phyloP scores from a whole-genome alignment of 2,113 vertebrate genomes.

The Cyprinodon brontotheroides region DNA sequence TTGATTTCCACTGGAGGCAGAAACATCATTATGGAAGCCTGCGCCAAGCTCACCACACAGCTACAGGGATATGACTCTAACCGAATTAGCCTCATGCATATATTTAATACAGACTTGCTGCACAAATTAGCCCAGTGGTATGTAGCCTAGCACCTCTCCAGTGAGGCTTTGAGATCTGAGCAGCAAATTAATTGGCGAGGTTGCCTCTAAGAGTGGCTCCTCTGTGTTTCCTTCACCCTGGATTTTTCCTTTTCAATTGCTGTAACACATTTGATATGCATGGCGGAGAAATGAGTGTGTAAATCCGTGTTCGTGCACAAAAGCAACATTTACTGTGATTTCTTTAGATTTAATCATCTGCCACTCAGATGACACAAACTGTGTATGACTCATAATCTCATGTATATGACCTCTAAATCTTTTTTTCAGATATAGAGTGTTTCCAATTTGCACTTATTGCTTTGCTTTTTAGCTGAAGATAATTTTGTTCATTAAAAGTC shows the following conservation, averaged over 20 bases:
- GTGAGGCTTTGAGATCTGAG: slow-evolving; percentile 74
- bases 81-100: slow-evolving; percentile 95
- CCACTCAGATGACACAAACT: slow-evolving; percentile 34
- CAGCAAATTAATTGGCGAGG: slow-evolving; percentile 77
- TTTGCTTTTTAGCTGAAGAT: slow-evolving; percentile 23
- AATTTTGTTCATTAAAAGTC: slow-evolving; percentile 47
- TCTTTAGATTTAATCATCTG: slow-evolving; percentile 40
- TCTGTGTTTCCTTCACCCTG: slow-evolving; percentile 62
- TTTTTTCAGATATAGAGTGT: slow-evolving; percentile 3
- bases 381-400: background rate
- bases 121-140: slow-evolving; percentile 86
- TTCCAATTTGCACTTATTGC: slow-evolving; percentile 1
- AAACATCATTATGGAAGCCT: slow-evolving; percentile 89
- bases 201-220: slow-evolving; percentile 66
- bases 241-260: slow-evolving; percentile 68
- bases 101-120: slow-evolving; percentile 93
- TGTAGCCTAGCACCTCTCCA: slow-evolving; percentile 75
- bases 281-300: slow-evolving; percentile 27
- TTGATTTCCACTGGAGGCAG: slow-evolving; percentile 97
- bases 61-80: slow-evolving; percentile 82
- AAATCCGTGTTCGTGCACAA: slow-evolving; percentile 56
- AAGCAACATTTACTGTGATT: slow-evolving; percentile 49
- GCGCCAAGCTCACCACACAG: slow-evolving; percentile 53
- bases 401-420: slow-evolving; percentile 16
- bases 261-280: slow-evolving; percentile 71